Conservation (phyloP, 2,888 invertebrate genomes). For the Epinotia brunnichana region DNA sequence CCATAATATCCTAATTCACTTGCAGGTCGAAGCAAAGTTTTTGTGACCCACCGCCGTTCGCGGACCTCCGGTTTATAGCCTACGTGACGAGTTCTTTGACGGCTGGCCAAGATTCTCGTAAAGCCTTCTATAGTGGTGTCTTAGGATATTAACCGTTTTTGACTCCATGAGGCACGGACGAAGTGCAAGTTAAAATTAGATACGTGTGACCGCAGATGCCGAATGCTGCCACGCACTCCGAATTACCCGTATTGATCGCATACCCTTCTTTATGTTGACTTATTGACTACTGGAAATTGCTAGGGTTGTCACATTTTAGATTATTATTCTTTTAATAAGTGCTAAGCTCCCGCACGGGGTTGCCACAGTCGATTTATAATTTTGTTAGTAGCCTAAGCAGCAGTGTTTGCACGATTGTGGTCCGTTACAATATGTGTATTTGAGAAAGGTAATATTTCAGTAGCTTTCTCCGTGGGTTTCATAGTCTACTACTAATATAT, state of each 20-base stretch:
- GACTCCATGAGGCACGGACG: constrained; percentile 5
- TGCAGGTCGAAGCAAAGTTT: constrained; percentile 66
- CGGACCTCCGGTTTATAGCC: constrained; percentile 70
- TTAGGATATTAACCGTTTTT: constrained; percentile 19
- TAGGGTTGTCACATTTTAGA: constrained; percentile 2
- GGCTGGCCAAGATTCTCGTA: constrained; percentile 36
- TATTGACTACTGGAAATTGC: not conserved
- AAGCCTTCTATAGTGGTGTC: constrained; percentile 17
- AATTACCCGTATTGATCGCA: constrained; percentile 5
- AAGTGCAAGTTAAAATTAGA: constrained; percentile 16
- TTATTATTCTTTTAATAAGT: not conserved
- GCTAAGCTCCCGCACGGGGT: too few species aligned
- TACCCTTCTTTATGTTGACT: constrained; percentile 5
- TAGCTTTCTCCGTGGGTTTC: not conserved
- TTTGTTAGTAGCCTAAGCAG: too few species aligned
- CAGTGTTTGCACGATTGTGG: not conserved
- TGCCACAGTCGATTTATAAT: too few species aligned
- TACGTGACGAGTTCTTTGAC: constrained; percentile 69
- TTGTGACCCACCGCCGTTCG: constrained; percentile 66
- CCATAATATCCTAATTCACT: constrained; percentile 68
- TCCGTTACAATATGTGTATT: too few species aligned
- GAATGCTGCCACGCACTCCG: not conserved
- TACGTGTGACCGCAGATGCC: constrained; percentile 1
- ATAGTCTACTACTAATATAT: not conserved
- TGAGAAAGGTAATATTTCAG: not conserved